These are phyloP conservation scores for Bubo bubo DNA, from an alignment of 2,113 vertebrate species.

Conservation along the genomic window DNA sequence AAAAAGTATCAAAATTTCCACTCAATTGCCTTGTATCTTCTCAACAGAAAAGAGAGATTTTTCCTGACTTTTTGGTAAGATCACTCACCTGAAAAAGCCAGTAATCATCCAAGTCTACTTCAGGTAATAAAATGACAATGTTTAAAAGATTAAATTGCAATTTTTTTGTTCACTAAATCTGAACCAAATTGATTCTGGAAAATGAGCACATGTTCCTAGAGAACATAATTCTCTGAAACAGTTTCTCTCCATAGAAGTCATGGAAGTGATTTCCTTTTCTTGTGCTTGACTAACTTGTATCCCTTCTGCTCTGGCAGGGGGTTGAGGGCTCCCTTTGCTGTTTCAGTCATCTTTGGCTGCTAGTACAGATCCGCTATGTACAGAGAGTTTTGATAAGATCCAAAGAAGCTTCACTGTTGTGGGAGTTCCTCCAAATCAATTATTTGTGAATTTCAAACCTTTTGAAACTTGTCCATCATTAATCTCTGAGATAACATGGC, in stretches of 20 bases:
- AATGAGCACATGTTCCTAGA: neutral
- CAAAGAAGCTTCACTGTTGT: neutral
- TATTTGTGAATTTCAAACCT: conserved; percentile 46
- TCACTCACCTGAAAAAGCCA: neutral
- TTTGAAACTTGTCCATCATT: conserved; percentile 12
- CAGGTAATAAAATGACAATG: neutral
- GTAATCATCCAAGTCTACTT: neutral
- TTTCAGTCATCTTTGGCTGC: neutral
- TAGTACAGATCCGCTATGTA: neutral
- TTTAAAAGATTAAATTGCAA: neutral
- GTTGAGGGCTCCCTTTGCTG: neutral
- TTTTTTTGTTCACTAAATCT: neutral
- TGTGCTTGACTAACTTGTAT: neutral
- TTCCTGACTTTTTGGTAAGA: neutral
- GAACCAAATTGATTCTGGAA: neutral
- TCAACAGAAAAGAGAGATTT: neutral
- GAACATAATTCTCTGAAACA: neutral
- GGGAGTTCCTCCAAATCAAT: conserved; percentile 47
- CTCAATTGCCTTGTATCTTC: neutral
- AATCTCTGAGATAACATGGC: conserved; percentile 17
- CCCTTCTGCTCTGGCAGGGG: neutral
- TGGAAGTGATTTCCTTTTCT: neutral
- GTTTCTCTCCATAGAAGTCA: neutral
- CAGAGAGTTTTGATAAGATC: conserved; percentile 1
- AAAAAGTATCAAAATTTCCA: neutral